Evolutionary conservation across 23 tunicate species (phyloP), one percentile per base, ranked within the genome.

Genomic region (Trididemnum nubilum): DNA sequence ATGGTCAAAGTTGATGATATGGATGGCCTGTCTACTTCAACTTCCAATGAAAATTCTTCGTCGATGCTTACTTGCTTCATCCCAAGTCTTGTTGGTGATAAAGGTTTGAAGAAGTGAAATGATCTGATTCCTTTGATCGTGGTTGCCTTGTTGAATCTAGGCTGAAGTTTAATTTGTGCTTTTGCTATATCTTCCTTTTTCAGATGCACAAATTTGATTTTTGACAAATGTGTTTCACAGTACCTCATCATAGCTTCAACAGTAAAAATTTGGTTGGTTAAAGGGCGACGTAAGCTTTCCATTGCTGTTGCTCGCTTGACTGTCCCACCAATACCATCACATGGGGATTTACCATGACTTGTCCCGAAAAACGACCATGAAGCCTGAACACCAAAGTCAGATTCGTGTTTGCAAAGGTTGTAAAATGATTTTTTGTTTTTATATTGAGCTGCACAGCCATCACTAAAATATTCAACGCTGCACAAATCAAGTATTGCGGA

Each of bases 381-480:
- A 27, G 82, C 78, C 30, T 31, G 50, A 2, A 78, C 33, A 23
- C 38, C 38, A 61, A 78, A 78, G 29, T 78, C 82, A n/a, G 15
- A 19, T 29, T 76, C 51, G 30, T 78, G 82, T 5, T 78, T 24
- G 35, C 82, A 64, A 3, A 78, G 60, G 28, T 78, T 78, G 24
- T n/a, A 78, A 25, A 64, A 78, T 3, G 59, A 38, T 64, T 78
- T 78, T 35, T 36, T 32, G 81, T 76, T 76, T 52, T 76, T 76
- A 26, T 30, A 78, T 31, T 78, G 82, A n/a, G 82, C 82, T 15
- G 82, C 82, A 78, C 77, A 78, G 36, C 82, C 82, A 78, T 78
- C 82, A 64, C 78, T 78, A 64, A 78, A 78, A 25, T 78, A 78
- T 26, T 78, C 82, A 78, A 78, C 71, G 2, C n/a, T 29, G 2